Percentiles rank a stretch among this genome's conserved stretches.
These are phyloP conservation scores for Triplophysa dalaica DNA, from an alignment of 2,113 vertebrate species.

Conservation along the genomic window DNA sequence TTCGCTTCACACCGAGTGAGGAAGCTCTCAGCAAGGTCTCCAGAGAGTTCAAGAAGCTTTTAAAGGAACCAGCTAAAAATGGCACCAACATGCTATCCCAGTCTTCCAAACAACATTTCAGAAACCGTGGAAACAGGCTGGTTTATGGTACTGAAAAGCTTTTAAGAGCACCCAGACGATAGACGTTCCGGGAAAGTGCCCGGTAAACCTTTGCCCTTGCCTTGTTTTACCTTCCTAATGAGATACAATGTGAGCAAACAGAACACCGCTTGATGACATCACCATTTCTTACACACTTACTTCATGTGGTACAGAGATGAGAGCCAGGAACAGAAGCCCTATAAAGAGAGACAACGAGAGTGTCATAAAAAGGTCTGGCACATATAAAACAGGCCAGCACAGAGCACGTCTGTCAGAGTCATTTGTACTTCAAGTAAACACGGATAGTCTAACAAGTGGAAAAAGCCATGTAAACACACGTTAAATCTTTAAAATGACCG, in stretches of 20 bases:
- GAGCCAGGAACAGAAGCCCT: constrained; percentile 97
- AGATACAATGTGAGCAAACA: constrained; percentile 60
- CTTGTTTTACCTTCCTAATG: constrained; percentile 73
- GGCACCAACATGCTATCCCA: constrained; percentile 54
- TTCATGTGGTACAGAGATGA: constrained; percentile 92
- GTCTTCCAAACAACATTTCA: constrained; percentile 69
- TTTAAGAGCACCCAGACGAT: constrained; percentile 55
- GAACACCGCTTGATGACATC: constrained; percentile 62
- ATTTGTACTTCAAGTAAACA: constrained; percentile 37
- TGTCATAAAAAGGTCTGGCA: constrained; percentile 52
- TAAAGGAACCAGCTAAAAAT: constrained; percentile 65
- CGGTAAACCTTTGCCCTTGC: constrained; percentile 52
- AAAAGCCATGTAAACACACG: constrained; percentile 18
- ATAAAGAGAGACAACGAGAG: constrained; percentile 54
- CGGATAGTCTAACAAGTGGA: constrained; percentile 24
- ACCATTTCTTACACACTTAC: constrained; percentile 78
- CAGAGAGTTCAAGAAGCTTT: constrained; percentile 40
- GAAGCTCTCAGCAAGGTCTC: constrained; percentile 63
- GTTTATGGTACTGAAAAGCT: constrained; percentile 62
- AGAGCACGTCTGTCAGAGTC: constrained; percentile 52
- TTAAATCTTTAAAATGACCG: constrained; percentile 35
- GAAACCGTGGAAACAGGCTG: constrained; percentile 66
- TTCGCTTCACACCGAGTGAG: constrained; percentile 57
- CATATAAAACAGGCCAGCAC: constrained; percentile 40
- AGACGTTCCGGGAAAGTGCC: constrained; percentile 22